A percentile compares a stretch with the other conserved stretches of the same genome.
These are phyloP conservation scores for Meandrina meandrites DNA, from an alignment of 92 coral and sea anemone genomes.

Conservation along the genomic window DNA sequence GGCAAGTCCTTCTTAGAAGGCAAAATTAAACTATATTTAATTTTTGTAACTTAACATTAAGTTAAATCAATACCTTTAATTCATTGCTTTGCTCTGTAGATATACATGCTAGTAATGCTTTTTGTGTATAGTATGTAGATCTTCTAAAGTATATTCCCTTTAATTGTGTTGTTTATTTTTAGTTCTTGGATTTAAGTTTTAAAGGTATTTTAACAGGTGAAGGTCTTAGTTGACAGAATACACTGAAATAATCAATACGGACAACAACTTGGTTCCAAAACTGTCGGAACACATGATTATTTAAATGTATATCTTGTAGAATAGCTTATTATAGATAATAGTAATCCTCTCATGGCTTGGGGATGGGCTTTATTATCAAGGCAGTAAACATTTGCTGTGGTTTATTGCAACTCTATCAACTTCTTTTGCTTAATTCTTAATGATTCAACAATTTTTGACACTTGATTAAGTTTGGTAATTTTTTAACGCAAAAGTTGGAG, in stretches of 20 bases:
- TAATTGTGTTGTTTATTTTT: background rate
- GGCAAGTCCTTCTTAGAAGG: conserved; percentile 19
- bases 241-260: background rate
- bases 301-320: background rate
- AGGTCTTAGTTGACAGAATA: background rate
- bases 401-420: background rate
- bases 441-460: no score
- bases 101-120: background rate
- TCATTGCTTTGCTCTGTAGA: background rate
- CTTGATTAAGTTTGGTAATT: no score
- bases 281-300: background rate
- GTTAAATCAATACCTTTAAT: background rate
- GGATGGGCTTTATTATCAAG: background rate
- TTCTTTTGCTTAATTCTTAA: background rate
- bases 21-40: background rate
- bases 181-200: background rate
- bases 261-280: background rate
- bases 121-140: background rate
- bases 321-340: background rate
- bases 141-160: background rate
- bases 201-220: background rate
- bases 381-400: background rate
- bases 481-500: no score
- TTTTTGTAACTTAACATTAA: background rate
- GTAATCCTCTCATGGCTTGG: background rate